Base-by-base conservation (phyloP, 2,888 invertebrate genomes). In the Mycalesis mineus region DNA sequence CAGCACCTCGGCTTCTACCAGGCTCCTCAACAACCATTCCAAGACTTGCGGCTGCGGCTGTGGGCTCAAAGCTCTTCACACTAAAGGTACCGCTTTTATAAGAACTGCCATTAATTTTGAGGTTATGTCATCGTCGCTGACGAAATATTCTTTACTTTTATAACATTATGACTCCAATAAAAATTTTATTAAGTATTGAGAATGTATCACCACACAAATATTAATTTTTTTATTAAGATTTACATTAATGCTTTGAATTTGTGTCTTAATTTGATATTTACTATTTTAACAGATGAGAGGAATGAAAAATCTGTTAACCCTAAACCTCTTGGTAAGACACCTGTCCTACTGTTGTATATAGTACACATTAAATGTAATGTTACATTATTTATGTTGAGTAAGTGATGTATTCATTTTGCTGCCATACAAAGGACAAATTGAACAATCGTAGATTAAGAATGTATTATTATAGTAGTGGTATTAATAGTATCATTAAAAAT, bases 1-100 rank as follows among this genome's bases (percentile, higher is more conserved):
- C 65, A 83, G 84, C 31, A 67, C 77, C 31, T 65, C 75, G 8
- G 68, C 74, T 0, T 68, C 80, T 14, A 76, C 87, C 11, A 73
- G 79, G 22, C 82, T 88, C 14, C 81, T 92, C 14, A 88, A 91
- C 63, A 91, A 91, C 60, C 92, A 92, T 66, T 92, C 91, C 69
- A 87, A 92, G 65, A 84, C 92, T 39, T 95, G 94, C 75, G 91
- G 91, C 64, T 95, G 94, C 67, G 94, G 94, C 22, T 95, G 94
- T 74, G 92, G 91, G 31, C 87, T 90, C 14, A 91, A 92, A 70
- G 87, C 88, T 37, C 78, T 93, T 22, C 94, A 95, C 70, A 94
- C 93, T 0, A 95, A 95, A 92, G 93, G 95, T 95, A 91, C 67
- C 52, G 60, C 57, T 53, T 47, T 39, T 47, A 22, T 22, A 22